Evolutionary conservation across 2,113 vertebrate species (phyloP).

Genomic region (Chloebia gouldiae): DNA sequence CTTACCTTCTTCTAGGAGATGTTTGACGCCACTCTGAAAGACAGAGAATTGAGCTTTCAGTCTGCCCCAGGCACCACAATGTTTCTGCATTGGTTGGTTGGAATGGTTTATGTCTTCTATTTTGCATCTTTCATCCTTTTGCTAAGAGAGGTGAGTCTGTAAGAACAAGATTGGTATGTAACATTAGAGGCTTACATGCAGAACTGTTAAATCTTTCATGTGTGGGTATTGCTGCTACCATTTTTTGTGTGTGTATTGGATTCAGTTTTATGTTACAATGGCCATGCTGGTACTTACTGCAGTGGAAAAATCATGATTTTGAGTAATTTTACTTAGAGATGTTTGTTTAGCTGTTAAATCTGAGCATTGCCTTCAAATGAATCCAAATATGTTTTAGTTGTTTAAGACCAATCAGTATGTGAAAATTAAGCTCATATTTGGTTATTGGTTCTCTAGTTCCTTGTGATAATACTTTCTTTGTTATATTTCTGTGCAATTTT

Average conservation of each 20-base stretch:
- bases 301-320: not conserved
- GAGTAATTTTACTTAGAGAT: not conserved
- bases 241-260: not conserved
- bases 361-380: not conserved
- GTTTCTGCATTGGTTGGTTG: slow-evolving; percentile 97
- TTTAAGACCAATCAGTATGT: not conserved
- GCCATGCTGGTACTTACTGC: not conserved
- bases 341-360: not conserved
- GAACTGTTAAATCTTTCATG: not conserved
- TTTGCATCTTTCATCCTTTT: slow-evolving; percentile 96
- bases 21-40: slow-evolving; percentile 95
- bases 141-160: slow-evolving; percentile 86
- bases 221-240: not conserved
- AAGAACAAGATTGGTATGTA: not conserved
- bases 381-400: not conserved
- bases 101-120: slow-evolving; percentile 98
- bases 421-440: not conserved
- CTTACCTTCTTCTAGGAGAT: slow-evolving; percentile 82
- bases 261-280: not conserved
- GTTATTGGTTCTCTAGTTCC: not conserved
- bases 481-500: not conserved
- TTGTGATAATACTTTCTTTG: not conserved
- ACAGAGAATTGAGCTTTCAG: slow-evolving; percentile 91
- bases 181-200: not conserved
- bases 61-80: slow-evolving; percentile 94